Percentiles rank a stretch among this genome's conserved stretches.
Conservation (phyloP, 2,888 invertebrate species). For the Caenorhabditis sulstoni region DNA sequence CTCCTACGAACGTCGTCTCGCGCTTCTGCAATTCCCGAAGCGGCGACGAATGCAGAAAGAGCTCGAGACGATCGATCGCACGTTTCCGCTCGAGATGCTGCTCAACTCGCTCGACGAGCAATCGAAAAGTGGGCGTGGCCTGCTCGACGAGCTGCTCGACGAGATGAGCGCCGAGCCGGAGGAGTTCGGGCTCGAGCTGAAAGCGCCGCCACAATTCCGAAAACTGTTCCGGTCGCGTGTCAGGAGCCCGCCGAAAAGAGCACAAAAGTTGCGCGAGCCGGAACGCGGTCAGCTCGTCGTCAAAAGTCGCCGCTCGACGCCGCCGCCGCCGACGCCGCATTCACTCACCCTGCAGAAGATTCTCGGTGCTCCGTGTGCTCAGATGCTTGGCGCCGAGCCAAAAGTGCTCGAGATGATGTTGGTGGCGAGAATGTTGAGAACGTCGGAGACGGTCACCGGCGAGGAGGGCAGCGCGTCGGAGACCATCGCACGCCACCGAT, state of each 20-base stretch:
- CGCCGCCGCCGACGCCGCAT: too few species aligned
- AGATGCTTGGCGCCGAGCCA: background rate
- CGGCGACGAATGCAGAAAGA: background rate
- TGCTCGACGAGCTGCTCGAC: background rate
- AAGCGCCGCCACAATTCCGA: background rate
- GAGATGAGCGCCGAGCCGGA: too few species aligned
- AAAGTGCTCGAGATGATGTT: background rate
- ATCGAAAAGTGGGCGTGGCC: too few species aligned
- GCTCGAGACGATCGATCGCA: too few species aligned
- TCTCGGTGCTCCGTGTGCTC: too few species aligned
- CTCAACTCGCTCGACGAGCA: too few species aligned
- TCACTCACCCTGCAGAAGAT: too few species aligned
- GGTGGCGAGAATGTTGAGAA: background rate
- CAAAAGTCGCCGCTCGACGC: too few species aligned
- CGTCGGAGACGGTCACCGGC: background rate
- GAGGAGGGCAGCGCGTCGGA: background rate
- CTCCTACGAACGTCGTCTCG: background rate
- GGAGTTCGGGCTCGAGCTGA: too few species aligned
- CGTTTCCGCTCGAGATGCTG: too few species aligned
- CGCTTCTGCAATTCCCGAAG: too few species aligned
- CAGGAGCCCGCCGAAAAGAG: background rate
- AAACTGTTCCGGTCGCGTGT: background rate
- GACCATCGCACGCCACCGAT: background rate
- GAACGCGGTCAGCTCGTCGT: conserved; percentile 14
- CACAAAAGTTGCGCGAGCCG: background rate